Percentiles rank a stretch among this genome's conserved stretches.
Evolutionary conservation across 1,140 invertebrate genomes (phyloP).

Genomic region (Trichonephila inaurata): DNA sequence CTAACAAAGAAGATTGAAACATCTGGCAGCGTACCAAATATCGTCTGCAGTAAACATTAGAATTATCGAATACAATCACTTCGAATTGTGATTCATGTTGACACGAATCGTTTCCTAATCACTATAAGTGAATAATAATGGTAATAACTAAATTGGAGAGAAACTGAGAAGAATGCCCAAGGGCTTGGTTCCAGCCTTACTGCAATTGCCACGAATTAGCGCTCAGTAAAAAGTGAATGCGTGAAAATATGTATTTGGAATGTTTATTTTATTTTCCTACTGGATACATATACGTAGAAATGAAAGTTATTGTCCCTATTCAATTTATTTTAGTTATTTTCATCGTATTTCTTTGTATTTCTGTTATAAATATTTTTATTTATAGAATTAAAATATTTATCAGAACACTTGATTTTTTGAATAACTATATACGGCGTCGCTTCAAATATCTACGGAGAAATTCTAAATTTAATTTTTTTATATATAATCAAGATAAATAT

Average conservation of each 20-base stretch:
- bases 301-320: too few relatives aligned
- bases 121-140: slow-evolving; percentile 15
- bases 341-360: too few relatives aligned
- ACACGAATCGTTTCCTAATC: neutral
- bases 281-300: neutral
- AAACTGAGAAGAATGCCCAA: neutral
- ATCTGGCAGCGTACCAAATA: neutral
- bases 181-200: neutral
- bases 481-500: too few relatives aligned
- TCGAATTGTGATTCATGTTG: neutral
- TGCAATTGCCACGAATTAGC: too few relatives aligned
- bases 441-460: too few relatives aligned
- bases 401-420: too few relatives aligned
- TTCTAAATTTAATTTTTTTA: too few relatives aligned
- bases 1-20: neutral
- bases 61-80: neutral
- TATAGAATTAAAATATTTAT: too few relatives aligned
- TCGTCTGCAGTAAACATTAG: neutral
- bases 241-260: neutral
- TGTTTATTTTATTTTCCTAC: neutral
- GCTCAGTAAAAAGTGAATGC: neutral
- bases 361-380: too few relatives aligned
- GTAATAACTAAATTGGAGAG: slow-evolving; percentile 14
- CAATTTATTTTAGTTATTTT: too few relatives aligned
- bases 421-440: too few relatives aligned